A percentile compares a stretch with the other conserved stretches of the same genome.
Evolutionary conservation across 2,113 vertebrate species (phyloP).

Genomic region (Strigops habroptila): DNA sequence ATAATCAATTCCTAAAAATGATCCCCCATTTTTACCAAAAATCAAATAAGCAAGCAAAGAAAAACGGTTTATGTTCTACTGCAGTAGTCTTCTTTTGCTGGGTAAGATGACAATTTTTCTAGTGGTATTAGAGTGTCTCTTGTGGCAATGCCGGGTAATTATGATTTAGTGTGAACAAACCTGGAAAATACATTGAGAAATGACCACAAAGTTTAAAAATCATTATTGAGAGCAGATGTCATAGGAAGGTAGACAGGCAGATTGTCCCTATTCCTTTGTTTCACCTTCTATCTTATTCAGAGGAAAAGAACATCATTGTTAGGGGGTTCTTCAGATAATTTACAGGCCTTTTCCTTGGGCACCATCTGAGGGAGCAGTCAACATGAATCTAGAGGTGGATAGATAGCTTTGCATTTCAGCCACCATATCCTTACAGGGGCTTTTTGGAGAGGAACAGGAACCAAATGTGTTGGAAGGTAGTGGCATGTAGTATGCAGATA

Average conservation of each 20-base stretch:
- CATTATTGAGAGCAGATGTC: not conserved
- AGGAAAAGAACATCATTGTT: not conserved
- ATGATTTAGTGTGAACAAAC: slow-evolving; percentile 12
- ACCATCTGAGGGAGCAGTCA: not conserved
- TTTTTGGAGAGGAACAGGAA: not conserved
- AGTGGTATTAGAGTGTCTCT: slow-evolving; percentile 60
- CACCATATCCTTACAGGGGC: not conserved
- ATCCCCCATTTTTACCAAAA: not conserved
- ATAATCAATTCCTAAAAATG: not conserved
- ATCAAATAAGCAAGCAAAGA: not conserved
- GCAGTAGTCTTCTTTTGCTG: not conserved
- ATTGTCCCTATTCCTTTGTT: not conserved
- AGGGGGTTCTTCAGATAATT: not conserved
- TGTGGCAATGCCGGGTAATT: slow-evolving; percentile 54
- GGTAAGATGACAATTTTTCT: slow-evolving; percentile 17
- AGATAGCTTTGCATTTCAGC: not conserved
- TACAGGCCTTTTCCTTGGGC: not conserved
- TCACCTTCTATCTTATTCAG: not conserved
- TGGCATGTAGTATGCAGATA: not conserved
- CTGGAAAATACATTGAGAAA: not conserved
- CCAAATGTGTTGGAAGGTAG: not conserved
- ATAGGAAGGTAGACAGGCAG: not conserved
- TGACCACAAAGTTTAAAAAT: not conserved
- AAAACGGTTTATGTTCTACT: not conserved
- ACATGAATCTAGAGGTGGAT: not conserved